phyloP scores from a whole-genome alignment of 1,140 invertebrate genomes.

The Stegodyphus mimosarum region DNA sequence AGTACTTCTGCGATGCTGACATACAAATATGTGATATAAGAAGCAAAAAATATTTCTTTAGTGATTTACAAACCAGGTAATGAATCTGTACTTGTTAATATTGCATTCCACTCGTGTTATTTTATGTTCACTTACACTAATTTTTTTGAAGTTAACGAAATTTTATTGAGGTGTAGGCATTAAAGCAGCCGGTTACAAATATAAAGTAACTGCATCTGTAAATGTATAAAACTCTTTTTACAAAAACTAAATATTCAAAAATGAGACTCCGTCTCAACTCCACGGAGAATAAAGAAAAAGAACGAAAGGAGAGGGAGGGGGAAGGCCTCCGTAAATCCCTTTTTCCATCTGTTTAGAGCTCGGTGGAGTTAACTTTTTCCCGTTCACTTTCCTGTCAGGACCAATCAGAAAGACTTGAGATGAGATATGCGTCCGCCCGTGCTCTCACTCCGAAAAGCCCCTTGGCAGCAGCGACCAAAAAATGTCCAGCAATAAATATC shows the following conservation, averaged over 20 bases:
- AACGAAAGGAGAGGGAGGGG: not conserved
- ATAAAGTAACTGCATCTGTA: not conserved
- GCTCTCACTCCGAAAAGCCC: slow-evolving; percentile 50
- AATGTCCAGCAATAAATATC: slow-evolving; percentile 61
- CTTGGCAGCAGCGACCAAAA: slow-evolving; percentile 56
- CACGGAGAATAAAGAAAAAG: slow-evolving; percentile 7
- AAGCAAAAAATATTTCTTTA: no score
- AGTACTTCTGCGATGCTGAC: no score
- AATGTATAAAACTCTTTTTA: not conserved
- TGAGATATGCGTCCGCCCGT: slow-evolving; percentile 57
- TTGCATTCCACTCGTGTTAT: no score
- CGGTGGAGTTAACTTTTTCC: slow-evolving; percentile 31
- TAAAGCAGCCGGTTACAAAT: not conserved
- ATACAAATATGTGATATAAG: no score
- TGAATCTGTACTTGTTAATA: no score
- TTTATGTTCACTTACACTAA: no score
- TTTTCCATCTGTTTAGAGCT: slow-evolving; percentile 49
- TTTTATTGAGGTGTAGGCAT: no score
- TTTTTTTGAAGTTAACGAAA: no score
- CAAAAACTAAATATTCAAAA: slow-evolving; percentile 48
- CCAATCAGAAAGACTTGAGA: slow-evolving; percentile 54
- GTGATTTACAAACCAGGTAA: no score
- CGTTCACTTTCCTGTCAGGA: slow-evolving; percentile 44
- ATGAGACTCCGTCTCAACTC: slow-evolving; percentile 21
- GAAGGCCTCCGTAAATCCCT: slow-evolving; percentile 31